These are phyloP conservation scores for Lophius americanus DNA, from an alignment of 2,797 vertebrate species.

Conservation along the genomic window DNA sequence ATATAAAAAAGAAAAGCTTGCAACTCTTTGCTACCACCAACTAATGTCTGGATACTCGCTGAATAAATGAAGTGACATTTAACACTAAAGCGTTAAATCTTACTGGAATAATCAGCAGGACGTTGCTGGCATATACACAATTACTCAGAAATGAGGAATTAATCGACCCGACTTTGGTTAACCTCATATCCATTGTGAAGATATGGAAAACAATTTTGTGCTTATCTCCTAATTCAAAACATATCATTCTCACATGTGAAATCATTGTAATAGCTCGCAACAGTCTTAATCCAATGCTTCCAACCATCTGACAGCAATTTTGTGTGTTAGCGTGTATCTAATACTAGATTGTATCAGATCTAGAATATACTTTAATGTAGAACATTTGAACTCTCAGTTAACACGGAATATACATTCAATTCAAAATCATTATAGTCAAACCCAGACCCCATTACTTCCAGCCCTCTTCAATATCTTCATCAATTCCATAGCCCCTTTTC, in stretches of 20 bases:
- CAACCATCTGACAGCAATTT: too few relatives aligned
- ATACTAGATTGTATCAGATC: too few relatives aligned
- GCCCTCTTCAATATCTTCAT: too few relatives aligned
- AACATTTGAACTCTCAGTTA: too few relatives aligned
- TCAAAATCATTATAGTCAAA: too few relatives aligned
- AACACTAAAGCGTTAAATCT: background rate
- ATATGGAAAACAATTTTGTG: too few relatives aligned
- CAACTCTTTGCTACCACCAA: background rate
- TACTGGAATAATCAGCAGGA: background rate
- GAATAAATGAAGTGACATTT: background rate
- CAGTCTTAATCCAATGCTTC: conserved; percentile 42
- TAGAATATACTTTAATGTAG: too few relatives aligned
- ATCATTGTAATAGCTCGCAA: background rate
- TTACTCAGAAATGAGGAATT: background rate
- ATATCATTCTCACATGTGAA: background rate
- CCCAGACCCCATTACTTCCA: too few relatives aligned
- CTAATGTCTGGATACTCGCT: background rate
- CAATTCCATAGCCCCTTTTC: too few relatives aligned
- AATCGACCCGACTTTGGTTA: background rate
- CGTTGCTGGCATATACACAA: background rate
- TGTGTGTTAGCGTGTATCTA: too few relatives aligned
- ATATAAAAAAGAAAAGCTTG: too few relatives aligned
- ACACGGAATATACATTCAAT: too few relatives aligned
- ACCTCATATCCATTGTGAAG: background rate
- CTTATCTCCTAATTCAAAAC: background rate